phyloP scores from a whole-genome alignment of 2,888 invertebrate species.

The Trilocha varians region DNA sequence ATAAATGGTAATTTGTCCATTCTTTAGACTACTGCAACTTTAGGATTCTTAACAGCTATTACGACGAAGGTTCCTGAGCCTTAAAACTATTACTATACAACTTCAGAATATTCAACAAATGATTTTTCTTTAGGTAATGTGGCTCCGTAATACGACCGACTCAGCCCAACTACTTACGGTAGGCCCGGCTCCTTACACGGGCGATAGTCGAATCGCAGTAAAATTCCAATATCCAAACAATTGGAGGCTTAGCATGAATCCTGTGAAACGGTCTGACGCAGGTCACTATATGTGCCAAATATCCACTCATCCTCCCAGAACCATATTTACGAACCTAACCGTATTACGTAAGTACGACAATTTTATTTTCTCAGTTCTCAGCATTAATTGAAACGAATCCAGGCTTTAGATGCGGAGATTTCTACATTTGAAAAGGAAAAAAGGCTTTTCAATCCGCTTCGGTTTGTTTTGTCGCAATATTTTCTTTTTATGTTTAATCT shows the following conservation, averaged over 20 bases:
- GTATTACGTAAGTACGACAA: slow-evolving; percentile 76
- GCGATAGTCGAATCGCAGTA: slow-evolving; percentile 76
- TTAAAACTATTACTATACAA: background rate
- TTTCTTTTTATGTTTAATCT: background rate
- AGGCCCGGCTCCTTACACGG: slow-evolving; percentile 76
- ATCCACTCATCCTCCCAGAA: slow-evolving; percentile 84
- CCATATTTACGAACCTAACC: slow-evolving; percentile 82
- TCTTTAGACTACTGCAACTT: too few species aligned
- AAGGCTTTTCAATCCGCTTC: background rate
- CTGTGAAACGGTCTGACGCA: slow-evolving; percentile 79
- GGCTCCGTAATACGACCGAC: slow-evolving; percentile 77
- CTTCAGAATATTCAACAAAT: background rate
- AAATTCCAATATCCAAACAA: slow-evolving; percentile 82
- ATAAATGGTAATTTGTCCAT: too few species aligned
- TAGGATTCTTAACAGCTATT: too few species aligned
- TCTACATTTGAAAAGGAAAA: background rate
- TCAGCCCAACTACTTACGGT: slow-evolving; percentile 78
- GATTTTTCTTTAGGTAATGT: slow-evolving; percentile 72
- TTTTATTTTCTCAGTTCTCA: background rate
- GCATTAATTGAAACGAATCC: background rate
- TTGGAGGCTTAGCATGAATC: slow-evolving; percentile 80
- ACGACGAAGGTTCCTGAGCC: too few species aligned
- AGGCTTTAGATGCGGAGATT: background rate
- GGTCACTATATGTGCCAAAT: slow-evolving; percentile 87
- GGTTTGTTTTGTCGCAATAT: background rate